Percentiles rank a stretch among this genome's conserved stretches.
Evolutionary conservation across 1,140 invertebrate genomes (phyloP).

Genomic region (Drosophila kanapiae): DNA sequence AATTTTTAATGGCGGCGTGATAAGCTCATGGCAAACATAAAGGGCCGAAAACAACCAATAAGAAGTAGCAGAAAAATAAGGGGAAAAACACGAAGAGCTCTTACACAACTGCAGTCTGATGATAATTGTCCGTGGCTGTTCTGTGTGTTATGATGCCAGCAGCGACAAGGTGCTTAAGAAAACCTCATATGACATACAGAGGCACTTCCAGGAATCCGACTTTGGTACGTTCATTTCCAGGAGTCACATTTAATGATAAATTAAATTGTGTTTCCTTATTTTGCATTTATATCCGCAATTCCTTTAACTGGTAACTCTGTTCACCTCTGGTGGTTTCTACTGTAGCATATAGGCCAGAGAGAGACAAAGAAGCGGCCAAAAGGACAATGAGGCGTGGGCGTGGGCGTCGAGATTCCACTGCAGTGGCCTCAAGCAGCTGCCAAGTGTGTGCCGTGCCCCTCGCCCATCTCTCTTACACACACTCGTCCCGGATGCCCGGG

Average conservation of each 20-base stretch:
- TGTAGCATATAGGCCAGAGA: not conserved
- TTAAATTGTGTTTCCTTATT: not conserved
- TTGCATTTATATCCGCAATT: not conserved
- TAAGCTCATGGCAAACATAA: slow-evolving; percentile 52
- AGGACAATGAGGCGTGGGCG: slow-evolving; percentile 42
- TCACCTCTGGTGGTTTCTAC: not conserved
- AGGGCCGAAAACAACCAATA: slow-evolving; percentile 21
- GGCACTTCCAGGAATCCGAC: not conserved
- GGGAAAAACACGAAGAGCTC: slow-evolving; percentile 6
- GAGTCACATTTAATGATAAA: too few relatives aligned
- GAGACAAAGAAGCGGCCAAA: slow-evolving; percentile 13
- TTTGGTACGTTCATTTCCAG: too few relatives aligned
- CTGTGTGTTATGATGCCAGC: slow-evolving; percentile 12
- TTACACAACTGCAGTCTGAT: slow-evolving; percentile 42
- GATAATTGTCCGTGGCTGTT: slow-evolving; percentile 50
- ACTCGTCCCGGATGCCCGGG: not conserved
- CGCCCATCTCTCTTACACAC: not conserved
- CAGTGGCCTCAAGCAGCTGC: slow-evolving; percentile 48
- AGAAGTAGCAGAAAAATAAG: slow-evolving; percentile 27
- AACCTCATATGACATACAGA: slow-evolving; percentile 25
- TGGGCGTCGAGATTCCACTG: slow-evolving; percentile 34
- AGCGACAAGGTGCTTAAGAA: slow-evolving; percentile 55
- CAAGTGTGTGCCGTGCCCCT: slow-evolving; percentile 29
- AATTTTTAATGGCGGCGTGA: slow-evolving; percentile 63
- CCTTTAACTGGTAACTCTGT: not conserved